Evolutionary conservation across 2,888 invertebrate genomes (phyloP).

Genomic region (Artemia sp.): DNA sequence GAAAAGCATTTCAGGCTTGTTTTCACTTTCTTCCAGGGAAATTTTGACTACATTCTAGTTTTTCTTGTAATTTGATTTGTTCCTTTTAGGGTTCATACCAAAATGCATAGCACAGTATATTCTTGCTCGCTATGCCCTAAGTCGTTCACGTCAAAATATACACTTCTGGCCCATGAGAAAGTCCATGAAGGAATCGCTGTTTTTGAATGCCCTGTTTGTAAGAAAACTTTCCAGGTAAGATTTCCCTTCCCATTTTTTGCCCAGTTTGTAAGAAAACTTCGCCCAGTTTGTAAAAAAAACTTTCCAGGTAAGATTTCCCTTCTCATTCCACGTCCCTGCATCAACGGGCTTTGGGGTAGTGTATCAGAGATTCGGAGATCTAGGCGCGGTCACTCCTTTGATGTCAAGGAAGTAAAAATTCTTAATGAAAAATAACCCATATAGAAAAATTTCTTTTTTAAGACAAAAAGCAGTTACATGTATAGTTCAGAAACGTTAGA

Average conservation of each 20-base stretch:
- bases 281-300: not conserved
- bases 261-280: not conserved
- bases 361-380: no score
- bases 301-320: not conserved
- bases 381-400: no score
- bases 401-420: no score
- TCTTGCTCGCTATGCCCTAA: constrained; percentile 3
- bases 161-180: not conserved
- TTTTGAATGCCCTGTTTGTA: not conserved
- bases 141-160: not conserved
- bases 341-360: no score
- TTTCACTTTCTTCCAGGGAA: no score
- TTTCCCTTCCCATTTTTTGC: not conserved
- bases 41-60: no score
- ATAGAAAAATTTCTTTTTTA: no score
- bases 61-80: not conserved
- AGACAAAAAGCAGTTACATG: no score
- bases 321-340: not conserved
- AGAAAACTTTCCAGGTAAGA: constrained; percentile 9
- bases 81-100: not conserved
- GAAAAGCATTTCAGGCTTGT: no score
- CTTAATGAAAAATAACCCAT: no score
- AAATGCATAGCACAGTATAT: not conserved
- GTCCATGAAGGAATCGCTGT: not conserved
- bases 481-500: no score